Base-by-base conservation (phyloP, 2,888 invertebrate species). In the Branchipolynoe longqiensis region DNA sequence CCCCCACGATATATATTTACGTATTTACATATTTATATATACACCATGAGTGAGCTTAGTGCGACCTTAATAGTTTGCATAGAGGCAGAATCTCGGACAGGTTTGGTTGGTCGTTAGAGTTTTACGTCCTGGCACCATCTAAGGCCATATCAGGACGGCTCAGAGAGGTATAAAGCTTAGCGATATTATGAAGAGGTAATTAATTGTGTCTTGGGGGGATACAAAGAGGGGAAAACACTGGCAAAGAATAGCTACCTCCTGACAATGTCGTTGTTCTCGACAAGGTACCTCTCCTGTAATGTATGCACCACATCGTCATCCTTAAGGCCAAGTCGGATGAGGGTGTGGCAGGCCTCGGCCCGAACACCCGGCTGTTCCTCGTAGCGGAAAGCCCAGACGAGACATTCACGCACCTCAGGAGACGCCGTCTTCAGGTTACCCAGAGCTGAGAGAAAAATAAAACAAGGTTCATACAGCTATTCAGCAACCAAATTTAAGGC, bases 301-400 rank as follows among this genome's bases (percentile, higher is more conserved):
- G 91, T 90, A 41, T 92, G 91, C 6, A 91, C 89, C 33, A 93
- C 90, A 56, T 93, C 92, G 31, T 90, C 90, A 78, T 91, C 92
- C 41, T 87, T 86, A 22, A 91, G 86, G 54, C 89, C 87, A 6
- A 93, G 90, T 8, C 88, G 82, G 40, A 90, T 89, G 28, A 93
- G 88, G 25, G 93, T 90, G 89, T 93, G 92, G 86, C 93, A 93
- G 4, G 94, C 92, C 89, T 93, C 93, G 14, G 93, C 93, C 54
- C 94, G 86, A 25, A 94, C 93, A 3, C 91, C 92, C 22, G 90
- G 88, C 84, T 92, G 90, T 22, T 85, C 91, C 88, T 94, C 94
- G 89, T 92, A 94, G 74, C 93, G 87, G 85, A 93, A 90, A 12
- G 93, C 92, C 93, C 93, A 94, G 82, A 93, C 86, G 74, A 94